A percentile compares a stretch with the other conserved stretches of the same genome.
Conservation (phyloP, 2,888 invertebrate genomes). For the Cyclophora albipunctata region DNA sequence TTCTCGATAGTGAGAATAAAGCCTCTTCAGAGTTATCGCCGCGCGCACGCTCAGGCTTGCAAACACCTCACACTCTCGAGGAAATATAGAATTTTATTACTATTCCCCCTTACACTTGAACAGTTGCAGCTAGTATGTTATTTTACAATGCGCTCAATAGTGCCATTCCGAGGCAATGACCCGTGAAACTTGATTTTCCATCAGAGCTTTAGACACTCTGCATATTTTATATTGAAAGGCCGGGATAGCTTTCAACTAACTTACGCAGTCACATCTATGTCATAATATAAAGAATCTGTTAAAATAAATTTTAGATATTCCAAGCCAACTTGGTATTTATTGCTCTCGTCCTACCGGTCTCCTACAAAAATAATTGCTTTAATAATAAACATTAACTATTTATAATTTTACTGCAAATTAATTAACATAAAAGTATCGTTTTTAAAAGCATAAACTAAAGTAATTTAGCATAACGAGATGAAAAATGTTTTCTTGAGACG, state of each 20-base stretch:
- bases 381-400: constrained; percentile 13
- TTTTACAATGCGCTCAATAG: constrained; percentile 11
- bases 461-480: constrained; percentile 10
- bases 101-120: constrained; percentile 19
- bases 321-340: not conserved
- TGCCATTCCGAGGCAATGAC: constrained; percentile 8
- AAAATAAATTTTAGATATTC: too few relatives aligned
- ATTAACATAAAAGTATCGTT: not conserved
- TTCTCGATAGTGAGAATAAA: constrained; percentile 30
- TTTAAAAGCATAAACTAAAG: not conserved
- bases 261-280: too few relatives aligned
- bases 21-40: constrained; percentile 42
- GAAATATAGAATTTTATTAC: constrained; percentile 21
- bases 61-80: constrained; percentile 15
- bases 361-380: constrained; percentile 9
- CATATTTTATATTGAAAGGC: too few relatives aligned
- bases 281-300: too few relatives aligned
- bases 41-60: constrained; percentile 22
- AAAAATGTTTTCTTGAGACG: constrained; percentile 21
- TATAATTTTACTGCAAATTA: constrained; percentile 9
- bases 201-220: too few relatives aligned
- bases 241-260: not conserved
- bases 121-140: constrained; percentile 10
- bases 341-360: constrained; percentile 9
- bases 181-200: constrained; percentile 8